Percentiles rank a stretch among this genome's conserved stretches.
Evolutionary conservation across 1,140 invertebrate genomes (phyloP).

Genomic region (Idris sp.): DNA sequence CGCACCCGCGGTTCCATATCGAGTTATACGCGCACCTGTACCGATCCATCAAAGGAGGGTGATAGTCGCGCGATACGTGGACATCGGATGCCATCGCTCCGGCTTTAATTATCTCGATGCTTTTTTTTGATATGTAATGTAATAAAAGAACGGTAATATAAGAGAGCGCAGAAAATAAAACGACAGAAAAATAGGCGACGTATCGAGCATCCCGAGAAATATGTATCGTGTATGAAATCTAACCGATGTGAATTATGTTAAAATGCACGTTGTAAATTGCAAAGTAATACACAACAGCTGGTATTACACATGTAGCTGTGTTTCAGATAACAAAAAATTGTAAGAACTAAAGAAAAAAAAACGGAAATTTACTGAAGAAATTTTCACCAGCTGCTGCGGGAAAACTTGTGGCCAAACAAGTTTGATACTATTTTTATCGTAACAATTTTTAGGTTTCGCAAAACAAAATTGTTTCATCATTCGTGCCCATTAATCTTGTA

Average conservation of each 20-base stretch:
- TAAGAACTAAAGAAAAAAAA: too few relatives aligned
- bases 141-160: slow-evolving; percentile 44
- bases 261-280: slow-evolving; percentile 61
- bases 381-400: slow-evolving; percentile 56
- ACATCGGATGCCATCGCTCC: slow-evolving; percentile 63
- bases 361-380: too few relatives aligned
- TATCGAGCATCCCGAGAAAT: slow-evolving; percentile 58
- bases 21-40: slow-evolving; percentile 70
- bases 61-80: slow-evolving; percentile 69
- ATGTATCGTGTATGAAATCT: slow-evolving; percentile 64
- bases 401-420: slow-evolving; percentile 27
- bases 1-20: slow-evolving; percentile 65
- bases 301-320: slow-evolving; percentile 62
- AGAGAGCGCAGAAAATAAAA: slow-evolving; percentile 47
- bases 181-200: slow-evolving; percentile 59
- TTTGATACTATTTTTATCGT: not conserved
- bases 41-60: slow-evolving; percentile 71
- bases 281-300: slow-evolving; percentile 62
- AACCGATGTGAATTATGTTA: slow-evolving; percentile 62
- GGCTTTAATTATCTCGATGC: slow-evolving; percentile 71
- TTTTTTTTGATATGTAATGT: slow-evolving; percentile 62
- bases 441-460: slow-evolving; percentile 16
- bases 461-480: too few relatives aligned
- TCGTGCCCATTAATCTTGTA: not conserved
- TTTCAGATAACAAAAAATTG: too few relatives aligned